Percentiles rank a stretch among this genome's conserved stretches.
Conservation (phyloP, 2,888 invertebrate genomes). For the Drosophila barbarae region DNA sequence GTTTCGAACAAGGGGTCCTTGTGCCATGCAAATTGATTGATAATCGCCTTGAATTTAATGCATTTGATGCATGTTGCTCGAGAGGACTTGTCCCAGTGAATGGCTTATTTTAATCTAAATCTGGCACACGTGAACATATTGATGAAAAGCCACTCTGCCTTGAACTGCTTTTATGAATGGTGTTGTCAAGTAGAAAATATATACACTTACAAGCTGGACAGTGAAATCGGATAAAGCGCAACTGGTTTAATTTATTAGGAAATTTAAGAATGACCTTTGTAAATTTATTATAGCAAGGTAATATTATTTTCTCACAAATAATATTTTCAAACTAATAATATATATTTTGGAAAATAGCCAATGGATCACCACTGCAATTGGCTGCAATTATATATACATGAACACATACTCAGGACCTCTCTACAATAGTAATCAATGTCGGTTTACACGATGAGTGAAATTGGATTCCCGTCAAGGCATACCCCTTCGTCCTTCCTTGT, state of each 20-base stretch:
- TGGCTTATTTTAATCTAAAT: slow-evolving; percentile 38
- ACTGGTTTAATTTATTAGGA: neutral
- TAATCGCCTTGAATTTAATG: slow-evolving; percentile 40
- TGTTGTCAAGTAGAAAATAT: neutral
- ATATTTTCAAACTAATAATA: neutral
- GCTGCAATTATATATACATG: slow-evolving; percentile 6
- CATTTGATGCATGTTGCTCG: slow-evolving; percentile 12
- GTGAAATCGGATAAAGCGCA: neutral
- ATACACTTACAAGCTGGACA: neutral
- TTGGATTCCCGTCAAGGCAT: slow-evolving; percentile 24
- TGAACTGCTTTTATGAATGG: neutral
- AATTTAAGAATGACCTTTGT: rapidly evolving
- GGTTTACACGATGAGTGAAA: slow-evolving; percentile 40
- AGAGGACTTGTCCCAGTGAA: slow-evolving; percentile 10
- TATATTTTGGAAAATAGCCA: neutral
- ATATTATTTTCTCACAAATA: neutral
- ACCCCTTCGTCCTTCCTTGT: neutral
- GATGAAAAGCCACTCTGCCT: slow-evolving; percentile 23
- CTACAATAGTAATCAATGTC: slow-evolving; percentile 39
- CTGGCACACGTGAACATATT: slow-evolving; percentile 46
- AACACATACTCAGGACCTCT: slow-evolving; percentile 12
- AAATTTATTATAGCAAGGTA: too few species aligned
- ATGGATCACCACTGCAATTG: neutral
- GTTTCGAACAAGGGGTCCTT: slow-evolving; percentile 31
- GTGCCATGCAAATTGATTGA: slow-evolving; percentile 59